Evolutionary conservation across 35 echinoderm and acorn worm genomes (phyloP), one percentile per base, ranked within the genome.

Genomic region (Apostichopus californicus): DNA sequence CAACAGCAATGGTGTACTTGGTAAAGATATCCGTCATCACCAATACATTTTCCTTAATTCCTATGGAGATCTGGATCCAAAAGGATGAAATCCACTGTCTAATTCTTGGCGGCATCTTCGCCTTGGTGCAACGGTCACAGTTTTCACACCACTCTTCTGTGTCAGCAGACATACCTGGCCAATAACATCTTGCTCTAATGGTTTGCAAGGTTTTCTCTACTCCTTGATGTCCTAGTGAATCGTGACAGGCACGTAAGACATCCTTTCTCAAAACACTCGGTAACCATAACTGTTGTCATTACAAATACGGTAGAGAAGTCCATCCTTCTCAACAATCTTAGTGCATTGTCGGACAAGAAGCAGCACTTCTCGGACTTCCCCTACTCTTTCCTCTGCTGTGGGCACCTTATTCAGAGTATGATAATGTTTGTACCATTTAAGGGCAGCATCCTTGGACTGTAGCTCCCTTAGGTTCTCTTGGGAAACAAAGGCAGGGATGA

Each of bases 21-120:
- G 1, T 66, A 1, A 66, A 66, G 2, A 7, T 66, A 17, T 66
- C 63, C 9, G 63, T 66, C 1, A 66, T 66, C 1, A 66, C 63
- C 63, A 66, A 66, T 1, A 66, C 63, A 66, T 66, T 66, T 1
- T 66, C 63, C 17, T 17, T 9, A n/a, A n/a, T n/a, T n/a, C 1
- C 17, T 66, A 17, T 66, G 9, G 9, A 12, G 9, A 5, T 66
- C 63, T 17, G 9, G 6, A 55, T 91, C 55, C 18, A 91, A 6
- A 6, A 91, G 46, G 4, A 75, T 91, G 56, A 90, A 90, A 46
- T 90, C 89, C 3, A 79, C 77, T 54, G 90, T 91, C 90, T 34
- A 23, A 91, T 80, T 22, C 61, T 91, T 6, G 90, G 90, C 26
- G 14, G 18, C 17, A 6, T n/a, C 75, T 91, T 91, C 0, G 90